Evolutionary conservation across 2,888 invertebrate species (phyloP).

Genomic region (Cantharis rustica): DNA sequence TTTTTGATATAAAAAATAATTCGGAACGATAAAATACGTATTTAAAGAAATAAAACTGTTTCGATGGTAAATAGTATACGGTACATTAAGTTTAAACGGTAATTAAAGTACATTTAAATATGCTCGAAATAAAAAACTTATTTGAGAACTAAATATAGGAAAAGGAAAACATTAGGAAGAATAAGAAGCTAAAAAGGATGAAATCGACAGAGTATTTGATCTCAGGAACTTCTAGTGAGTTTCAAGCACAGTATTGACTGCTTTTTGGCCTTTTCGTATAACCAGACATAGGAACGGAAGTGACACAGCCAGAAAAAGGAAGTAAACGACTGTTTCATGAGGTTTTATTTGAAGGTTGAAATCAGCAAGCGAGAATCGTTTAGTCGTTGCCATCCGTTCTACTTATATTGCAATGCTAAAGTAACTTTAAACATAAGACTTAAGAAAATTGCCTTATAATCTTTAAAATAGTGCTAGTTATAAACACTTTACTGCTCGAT

Average conservation of each 20-base stretch:
- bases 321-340: conserved; percentile 46
- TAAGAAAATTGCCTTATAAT: conserved; percentile 42
- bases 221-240: conserved; percentile 38
- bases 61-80: neutral
- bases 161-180: conserved; percentile 22
- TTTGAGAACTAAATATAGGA: conserved; percentile 20
- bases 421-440: conserved; percentile 40
- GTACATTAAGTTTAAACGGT: conserved; percentile 1
- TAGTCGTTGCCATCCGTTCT: conserved; percentile 43
- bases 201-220: conserved; percentile 35
- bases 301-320: conserved; percentile 48
- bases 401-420: conserved; percentile 44
- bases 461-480: conserved; percentile 36
- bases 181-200: conserved; percentile 2
- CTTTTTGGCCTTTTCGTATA: conserved; percentile 38
- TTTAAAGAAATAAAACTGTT: neutral
- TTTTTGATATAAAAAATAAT: neutral
- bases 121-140: conserved; percentile 4
- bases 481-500: conserved; percentile 30
- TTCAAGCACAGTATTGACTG: conserved; percentile 45
- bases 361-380: conserved; percentile 48
- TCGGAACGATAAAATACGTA: neutral
- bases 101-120: conserved; percentile 1
- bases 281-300: conserved; percentile 43
- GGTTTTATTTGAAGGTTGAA: conserved; percentile 48